phyloP scores from a whole-genome alignment of 2,113 vertebrate species.

The Eclectus roratus region DNA sequence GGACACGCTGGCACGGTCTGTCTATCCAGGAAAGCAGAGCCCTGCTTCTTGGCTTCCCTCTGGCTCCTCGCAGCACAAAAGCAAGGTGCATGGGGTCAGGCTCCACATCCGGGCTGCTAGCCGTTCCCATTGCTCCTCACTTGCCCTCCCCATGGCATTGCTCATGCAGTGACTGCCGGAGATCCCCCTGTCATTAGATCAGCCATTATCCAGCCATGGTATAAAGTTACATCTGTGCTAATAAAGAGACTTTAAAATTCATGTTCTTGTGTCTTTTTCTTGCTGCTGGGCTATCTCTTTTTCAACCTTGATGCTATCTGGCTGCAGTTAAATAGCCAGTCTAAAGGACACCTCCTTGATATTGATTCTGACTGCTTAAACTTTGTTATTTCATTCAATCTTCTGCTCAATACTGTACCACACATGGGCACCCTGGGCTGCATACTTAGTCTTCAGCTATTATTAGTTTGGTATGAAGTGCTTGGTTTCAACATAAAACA shows the following conservation, averaged over 20 bases:
- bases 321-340: slow-evolving; percentile 39
- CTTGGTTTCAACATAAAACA: slow-evolving; percentile 26
- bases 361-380: slow-evolving; percentile 37
- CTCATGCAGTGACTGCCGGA: background rate
- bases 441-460: background rate
- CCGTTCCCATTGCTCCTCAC: background rate
- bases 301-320: slow-evolving; percentile 19
- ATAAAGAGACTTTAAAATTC: slow-evolving; percentile 4
- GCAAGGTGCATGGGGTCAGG: background rate
- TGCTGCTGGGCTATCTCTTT: slow-evolving; percentile 2
- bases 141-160: background rate
- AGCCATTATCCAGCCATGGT: background rate
- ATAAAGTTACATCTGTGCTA: background rate
- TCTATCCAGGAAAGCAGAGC: background rate
- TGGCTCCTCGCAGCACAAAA: background rate
- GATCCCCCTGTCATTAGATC: background rate
- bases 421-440: background rate
- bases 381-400: slow-evolving; percentile 40
- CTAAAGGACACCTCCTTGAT: background rate
- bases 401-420: background rate
- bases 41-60: background rate
- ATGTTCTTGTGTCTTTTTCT: background rate
- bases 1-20: background rate
- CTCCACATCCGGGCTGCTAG: background rate
- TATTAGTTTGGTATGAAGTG: slow-evolving; percentile 24